Base-by-base conservation (phyloP, 2,888 invertebrate genomes). In the Hemistola chrysoprasaria region DNA sequence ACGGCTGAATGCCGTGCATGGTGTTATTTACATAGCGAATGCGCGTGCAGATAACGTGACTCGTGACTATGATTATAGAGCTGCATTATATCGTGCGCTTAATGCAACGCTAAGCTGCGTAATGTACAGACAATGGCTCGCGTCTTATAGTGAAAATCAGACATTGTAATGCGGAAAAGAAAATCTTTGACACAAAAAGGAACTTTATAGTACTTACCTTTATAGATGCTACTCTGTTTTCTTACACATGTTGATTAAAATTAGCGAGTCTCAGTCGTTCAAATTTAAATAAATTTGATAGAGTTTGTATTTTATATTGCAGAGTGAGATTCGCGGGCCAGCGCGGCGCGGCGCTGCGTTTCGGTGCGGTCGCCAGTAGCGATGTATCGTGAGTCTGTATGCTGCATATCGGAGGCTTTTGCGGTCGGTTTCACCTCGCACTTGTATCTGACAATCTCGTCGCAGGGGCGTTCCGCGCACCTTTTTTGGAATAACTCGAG, bases 401-500 rank as follows among this genome's bases (percentile, higher is more conserved):
- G 50, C 51, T 57, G 62, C 60, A 54, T 60, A 60, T 69, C 65
- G 64, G 71, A 64, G 70, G 71, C 70, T 72, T 74, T 76, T 69
- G 77, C 80, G 81, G 82, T 76, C 79, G 80, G 86, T 86, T 86
- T 85, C 85, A 80, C 84, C 67, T 75, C 72, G 69, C 75, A 69
- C 76, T 76, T 72, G 76, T 82, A 78, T 81, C 82, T 71, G 67
- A 66, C 65, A 69, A 81, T 83, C 83, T 74, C 65, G 72, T 63
- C 57, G 71, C 62, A 65, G 74, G 79, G 81, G 84, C 83, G 82
- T 80, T 82, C 67, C 77, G 72, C 70, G 65, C 69, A 65, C 85
- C 85, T 84, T 86, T 85, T 87, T 85, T 85, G 86, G 85, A 78
- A 76, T 86, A 87, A 86, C 81, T 85, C 86, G 86, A 86, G 87